Evolutionary conservation across 2,113 vertebrate genomes (phyloP), one percentile per base, ranked within the genome.

Genomic region (Aplodontia rufa): DNA sequence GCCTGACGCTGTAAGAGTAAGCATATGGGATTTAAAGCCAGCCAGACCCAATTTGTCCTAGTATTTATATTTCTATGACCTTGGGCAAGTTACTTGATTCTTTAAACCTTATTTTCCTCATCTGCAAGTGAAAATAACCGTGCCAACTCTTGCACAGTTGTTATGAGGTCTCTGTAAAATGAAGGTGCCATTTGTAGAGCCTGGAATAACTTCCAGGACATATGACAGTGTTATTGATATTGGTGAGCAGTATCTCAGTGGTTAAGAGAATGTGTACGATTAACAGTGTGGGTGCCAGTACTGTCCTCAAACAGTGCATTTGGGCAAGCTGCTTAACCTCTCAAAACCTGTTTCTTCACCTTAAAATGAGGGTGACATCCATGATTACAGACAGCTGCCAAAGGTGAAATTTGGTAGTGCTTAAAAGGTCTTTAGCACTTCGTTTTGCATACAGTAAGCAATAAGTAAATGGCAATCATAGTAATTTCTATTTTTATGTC

Each of bases 1-100:
- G 49, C 32, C 8, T 62, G 76, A 71, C 35, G 60, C 53, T 40
- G 10, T 69, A 79, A 90, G 40, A 60, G 42, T 49, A 40, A 11
- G 26, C 5, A 10, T 10, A 62, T 3, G n/a, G 69, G 55, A 58
- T 78, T 84, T 84, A 87, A 47, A 93, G 85, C n/a, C 60, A 74
- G 75, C 62, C 8, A 78, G 53, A 75, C 42, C 35, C 53, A 68
- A 37, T 58, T 49, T 74, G 47, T 72, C 47, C 37, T 91, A 78
- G 35, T 53, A 75, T 69, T 2, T 53, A 78, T 53, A 53, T 55
- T 62, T 30, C 0, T 79, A 14, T 91, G 49, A 94, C 42, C n/a
- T 69, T 72, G 20, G 84, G 17, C 20, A 81, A 93, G n/a, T 76
- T 53, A 72, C 40, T 95, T 68, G 69, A 90, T 62, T 94, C 51